phyloP scores from a whole-genome alignment of 2,888 invertebrate genomes.

The Liopterus haemorrhoidalis region DNA sequence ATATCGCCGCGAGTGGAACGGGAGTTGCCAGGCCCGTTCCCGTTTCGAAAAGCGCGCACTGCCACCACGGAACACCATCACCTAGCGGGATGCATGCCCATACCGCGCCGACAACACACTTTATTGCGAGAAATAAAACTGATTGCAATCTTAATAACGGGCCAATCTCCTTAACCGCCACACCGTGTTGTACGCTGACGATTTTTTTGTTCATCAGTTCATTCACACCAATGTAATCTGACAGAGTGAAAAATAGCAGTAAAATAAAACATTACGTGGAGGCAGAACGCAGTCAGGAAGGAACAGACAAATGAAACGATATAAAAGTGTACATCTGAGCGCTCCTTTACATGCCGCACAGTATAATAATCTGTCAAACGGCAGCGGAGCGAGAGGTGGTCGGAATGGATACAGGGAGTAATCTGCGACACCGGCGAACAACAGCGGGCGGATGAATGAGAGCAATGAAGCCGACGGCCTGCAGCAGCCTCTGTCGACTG shows the following conservation, averaged over 20 bases:
- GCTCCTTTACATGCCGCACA: constrained; percentile 8
- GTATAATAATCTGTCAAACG: no score
- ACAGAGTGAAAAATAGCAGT: constrained; percentile 23
- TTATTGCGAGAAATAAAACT: constrained; percentile 47
- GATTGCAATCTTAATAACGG: constrained; percentile 48
- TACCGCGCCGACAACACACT: constrained; percentile 33
- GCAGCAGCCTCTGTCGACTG: background rate
- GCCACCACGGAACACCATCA: no score
- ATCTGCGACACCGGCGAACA: no score
- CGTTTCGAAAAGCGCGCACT: constrained; percentile 1
- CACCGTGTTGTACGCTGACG: constrained; percentile 25
- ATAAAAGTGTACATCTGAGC: no score
- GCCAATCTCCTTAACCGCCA: constrained; percentile 47
- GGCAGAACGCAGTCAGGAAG: no score
- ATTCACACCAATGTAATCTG: constrained; percentile 19
- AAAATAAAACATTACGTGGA: constrained; percentile 16
- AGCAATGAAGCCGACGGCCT: background rate
- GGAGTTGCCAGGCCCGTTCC: constrained; percentile 1
- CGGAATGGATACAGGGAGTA: no score
- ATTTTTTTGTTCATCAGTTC: constrained; percentile 23
- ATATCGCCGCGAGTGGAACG: constrained; percentile 33
- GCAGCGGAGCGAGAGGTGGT: no score
- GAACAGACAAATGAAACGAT: no score
- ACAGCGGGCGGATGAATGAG: background rate
- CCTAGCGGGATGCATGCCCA: no score